Evolutionary conservation across 2,113 vertebrate species (phyloP).

Genomic region (Daphoenositta chrysoptera): DNA sequence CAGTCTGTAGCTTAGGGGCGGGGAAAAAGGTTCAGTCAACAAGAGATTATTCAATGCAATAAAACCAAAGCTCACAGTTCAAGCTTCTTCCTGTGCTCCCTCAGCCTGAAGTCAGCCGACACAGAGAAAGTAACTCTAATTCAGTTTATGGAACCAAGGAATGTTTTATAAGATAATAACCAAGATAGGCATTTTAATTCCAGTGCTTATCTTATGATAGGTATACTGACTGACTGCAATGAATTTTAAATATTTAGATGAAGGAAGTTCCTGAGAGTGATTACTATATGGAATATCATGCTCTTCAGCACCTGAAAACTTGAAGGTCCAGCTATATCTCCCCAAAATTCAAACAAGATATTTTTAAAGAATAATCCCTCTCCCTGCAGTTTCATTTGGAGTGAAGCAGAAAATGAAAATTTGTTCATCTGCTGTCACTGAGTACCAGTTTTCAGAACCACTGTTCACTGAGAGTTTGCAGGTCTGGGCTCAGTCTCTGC

Average conservation of each 20-base stretch:
- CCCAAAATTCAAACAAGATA: not conserved
- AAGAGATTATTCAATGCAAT: not conserved
- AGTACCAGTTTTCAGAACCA: not conserved
- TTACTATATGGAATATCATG: not conserved
- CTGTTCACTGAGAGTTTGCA: not conserved
- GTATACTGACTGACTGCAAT: conserved; percentile 16
- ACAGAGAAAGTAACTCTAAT: conserved; percentile 49
- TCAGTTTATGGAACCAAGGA: conserved; percentile 60
- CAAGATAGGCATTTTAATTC: conserved; percentile 34
- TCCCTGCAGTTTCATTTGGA: not conserved
- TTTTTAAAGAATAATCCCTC: not conserved
- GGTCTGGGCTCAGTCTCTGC: not conserved
- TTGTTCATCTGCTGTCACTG: not conserved
- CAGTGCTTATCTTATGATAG: conserved; percentile 63
- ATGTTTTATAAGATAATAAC: conserved; percentile 58
- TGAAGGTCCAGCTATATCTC: not conserved
- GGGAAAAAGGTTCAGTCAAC: not conserved
- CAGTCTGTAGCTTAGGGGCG: not conserved
- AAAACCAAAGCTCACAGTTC: conserved; percentile 19
- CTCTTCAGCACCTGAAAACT: not conserved
- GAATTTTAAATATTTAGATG: not conserved
- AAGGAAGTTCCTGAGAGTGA: not conserved
- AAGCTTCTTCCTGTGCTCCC: not conserved
- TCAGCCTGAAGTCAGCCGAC: conserved; percentile 53
- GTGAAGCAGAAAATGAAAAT: not conserved